Percentiles rank a stretch among this genome's conserved stretches.
Conservation (phyloP, 2,888 invertebrate genomes). For the Ectemnius lituratus region DNA sequence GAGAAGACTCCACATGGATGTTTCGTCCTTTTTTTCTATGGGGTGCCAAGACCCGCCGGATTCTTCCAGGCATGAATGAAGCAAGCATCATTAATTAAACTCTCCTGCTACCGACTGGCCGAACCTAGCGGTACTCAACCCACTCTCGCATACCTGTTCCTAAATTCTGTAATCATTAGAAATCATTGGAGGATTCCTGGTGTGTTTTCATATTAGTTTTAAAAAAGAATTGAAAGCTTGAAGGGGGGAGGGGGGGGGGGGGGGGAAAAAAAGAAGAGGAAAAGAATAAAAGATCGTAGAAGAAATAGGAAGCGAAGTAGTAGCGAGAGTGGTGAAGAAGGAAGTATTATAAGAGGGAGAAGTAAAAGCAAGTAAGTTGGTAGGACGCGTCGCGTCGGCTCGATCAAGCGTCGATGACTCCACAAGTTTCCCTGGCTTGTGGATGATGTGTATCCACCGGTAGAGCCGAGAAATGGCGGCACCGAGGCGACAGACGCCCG, state of each 20-base stretch:
- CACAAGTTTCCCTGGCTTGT: conserved; percentile 66
- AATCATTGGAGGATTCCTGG: too few species aligned
- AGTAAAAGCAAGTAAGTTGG: too few species aligned
- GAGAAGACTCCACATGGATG: background rate
- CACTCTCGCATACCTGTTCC: conserved; percentile 9
- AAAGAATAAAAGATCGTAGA: conserved; percentile 23
- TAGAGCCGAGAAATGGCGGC: conserved; percentile 61
- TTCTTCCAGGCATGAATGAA: conserved; percentile 70
- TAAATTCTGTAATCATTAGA: too few species aligned
- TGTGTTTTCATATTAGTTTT: too few species aligned
- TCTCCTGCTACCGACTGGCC: conserved; percentile 60
- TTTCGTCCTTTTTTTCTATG: conserved; percentile 56
- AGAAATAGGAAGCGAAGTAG: too few species aligned
- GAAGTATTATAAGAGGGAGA: conserved; percentile 43
- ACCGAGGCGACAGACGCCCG: conserved; percentile 55
- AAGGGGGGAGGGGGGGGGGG: too few species aligned
- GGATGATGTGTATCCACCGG: conserved; percentile 61
- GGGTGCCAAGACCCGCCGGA: conserved; percentile 51
- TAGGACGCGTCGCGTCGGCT: conserved; percentile 69
- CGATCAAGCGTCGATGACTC: conserved; percentile 75
- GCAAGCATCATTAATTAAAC: conserved; percentile 70
- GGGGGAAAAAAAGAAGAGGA: conserved; percentile 15
- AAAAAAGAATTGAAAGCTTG: conserved; percentile 28
- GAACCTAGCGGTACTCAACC: conserved; percentile 56
- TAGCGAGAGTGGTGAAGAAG: conserved; percentile 22